These are phyloP conservation scores for Delphinapterus leucas DNA, from an alignment of 2,113 vertebrate species.

Conservation along the genomic window DNA sequence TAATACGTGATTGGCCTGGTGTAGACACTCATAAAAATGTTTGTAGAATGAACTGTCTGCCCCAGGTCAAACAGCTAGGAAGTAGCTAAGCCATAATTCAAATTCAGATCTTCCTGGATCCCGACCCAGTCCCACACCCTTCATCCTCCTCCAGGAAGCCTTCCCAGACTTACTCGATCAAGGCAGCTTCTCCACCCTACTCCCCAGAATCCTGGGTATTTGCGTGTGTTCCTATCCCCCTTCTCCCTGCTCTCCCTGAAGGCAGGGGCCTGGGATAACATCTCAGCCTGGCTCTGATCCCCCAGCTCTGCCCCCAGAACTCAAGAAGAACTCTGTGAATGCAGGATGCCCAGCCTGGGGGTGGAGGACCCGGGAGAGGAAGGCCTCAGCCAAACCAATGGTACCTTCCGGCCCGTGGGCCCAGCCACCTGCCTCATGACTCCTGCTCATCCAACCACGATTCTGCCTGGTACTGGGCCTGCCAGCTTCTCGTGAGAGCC, in stretches of 20 bases:
- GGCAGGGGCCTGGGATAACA: background rate
- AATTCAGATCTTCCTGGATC: conserved; percentile 24
- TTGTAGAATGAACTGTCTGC: conserved; percentile 29
- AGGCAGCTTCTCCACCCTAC: background rate
- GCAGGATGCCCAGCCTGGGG: background rate
- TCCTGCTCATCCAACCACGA: background rate
- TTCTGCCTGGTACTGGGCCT: background rate
- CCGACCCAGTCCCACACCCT: background rate
- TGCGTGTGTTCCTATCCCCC: background rate
- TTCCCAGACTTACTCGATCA: conserved; percentile 25
- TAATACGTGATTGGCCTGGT: background rate
- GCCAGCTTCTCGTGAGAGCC: background rate
- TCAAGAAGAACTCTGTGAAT: background rate
- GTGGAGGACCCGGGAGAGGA: background rate
- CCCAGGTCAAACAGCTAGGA: conserved; percentile 37
- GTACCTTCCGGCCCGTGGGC: background rate
- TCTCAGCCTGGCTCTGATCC: background rate
- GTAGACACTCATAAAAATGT: background rate
- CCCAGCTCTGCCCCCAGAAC: background rate
- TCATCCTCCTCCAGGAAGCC: conserved; percentile 47
- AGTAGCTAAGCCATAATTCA: conserved; percentile 38
- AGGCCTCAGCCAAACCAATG: background rate
- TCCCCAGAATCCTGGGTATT: background rate
- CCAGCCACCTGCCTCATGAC: background rate
- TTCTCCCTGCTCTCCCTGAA: background rate